Evolutionary conservation across 2,113 vertebrate genomes (phyloP).

Genomic region (Gallinago media): DNA sequence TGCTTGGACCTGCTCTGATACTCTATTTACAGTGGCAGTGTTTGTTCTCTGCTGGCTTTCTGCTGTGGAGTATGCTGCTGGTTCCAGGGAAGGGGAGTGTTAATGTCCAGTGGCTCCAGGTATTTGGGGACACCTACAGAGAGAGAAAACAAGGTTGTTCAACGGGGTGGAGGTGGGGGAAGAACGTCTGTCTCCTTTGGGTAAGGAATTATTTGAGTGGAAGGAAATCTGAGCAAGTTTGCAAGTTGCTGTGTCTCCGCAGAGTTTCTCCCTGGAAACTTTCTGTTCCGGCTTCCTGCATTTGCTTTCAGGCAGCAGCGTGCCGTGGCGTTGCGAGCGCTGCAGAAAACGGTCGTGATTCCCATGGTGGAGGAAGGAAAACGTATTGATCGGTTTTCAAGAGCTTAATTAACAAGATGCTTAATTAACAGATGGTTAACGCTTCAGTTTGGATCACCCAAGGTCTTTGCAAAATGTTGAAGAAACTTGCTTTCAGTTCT

Average conservation of each 20-base stretch:
- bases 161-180: background rate
- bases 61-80: background rate
- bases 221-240: background rate
- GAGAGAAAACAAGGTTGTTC: background rate
- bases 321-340: background rate
- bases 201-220: background rate
- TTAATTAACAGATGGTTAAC: background rate
- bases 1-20: background rate
- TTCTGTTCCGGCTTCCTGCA: background rate
- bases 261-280: slow-evolving; percentile 1
- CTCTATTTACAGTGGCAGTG: background rate
- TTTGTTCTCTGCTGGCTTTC: background rate
- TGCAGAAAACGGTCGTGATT: background rate
- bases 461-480: background rate
- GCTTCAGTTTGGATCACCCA: background rate
- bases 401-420: background rate
- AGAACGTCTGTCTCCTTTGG: background rate
- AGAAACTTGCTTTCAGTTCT: background rate
- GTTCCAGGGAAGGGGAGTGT: background rate
- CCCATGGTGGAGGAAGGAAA: fast-evolving
- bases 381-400: background rate
- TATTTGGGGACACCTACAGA: background rate
- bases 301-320: background rate
- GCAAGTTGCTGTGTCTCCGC: background rate
- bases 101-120: background rate